Evolutionary conservation across 2,113 vertebrate species (phyloP).

Genomic region (Oncorhynchus mykiss): DNA sequence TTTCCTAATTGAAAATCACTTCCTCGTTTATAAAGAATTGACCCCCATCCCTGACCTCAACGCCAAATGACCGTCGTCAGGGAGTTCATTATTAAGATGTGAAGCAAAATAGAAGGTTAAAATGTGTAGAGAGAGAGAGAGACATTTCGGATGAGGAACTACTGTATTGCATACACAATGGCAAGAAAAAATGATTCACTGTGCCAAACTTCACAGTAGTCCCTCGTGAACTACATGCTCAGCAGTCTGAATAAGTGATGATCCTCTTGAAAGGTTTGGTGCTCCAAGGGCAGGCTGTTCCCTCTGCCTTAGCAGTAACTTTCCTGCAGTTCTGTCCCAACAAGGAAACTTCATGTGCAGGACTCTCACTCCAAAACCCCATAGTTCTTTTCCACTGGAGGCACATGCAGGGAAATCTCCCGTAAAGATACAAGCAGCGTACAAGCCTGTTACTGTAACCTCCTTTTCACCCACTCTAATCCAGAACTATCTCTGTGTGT

Average conservation of each 20-base stretch:
- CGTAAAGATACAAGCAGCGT: background rate
- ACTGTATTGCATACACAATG: background rate
- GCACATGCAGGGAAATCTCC: background rate
- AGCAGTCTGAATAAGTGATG: background rate
- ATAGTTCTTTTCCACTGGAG: background rate
- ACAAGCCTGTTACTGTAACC: background rate
- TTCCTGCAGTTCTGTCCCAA: background rate
- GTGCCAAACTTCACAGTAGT: slow-evolving; percentile 3
- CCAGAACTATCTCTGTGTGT: background rate
- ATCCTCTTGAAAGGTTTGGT: slow-evolving; percentile 1
- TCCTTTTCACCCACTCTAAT: background rate
- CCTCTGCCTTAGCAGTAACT: background rate
- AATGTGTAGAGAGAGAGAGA: background rate
- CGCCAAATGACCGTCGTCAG: background rate
- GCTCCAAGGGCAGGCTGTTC: background rate
- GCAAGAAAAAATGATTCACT: background rate
- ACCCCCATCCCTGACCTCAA: too few species aligned
- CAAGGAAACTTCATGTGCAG: background rate
- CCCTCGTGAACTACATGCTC: background rate
- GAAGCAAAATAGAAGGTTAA: background rate
- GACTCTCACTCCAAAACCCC: background rate
- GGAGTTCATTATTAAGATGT: background rate
- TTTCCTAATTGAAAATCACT: too few species aligned
- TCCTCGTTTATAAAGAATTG: too few species aligned
- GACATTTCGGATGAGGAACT: background rate